Base-by-base conservation (phyloP, 2,797 vertebrate genomes). In the Yasuhikotakia modesta region DNA sequence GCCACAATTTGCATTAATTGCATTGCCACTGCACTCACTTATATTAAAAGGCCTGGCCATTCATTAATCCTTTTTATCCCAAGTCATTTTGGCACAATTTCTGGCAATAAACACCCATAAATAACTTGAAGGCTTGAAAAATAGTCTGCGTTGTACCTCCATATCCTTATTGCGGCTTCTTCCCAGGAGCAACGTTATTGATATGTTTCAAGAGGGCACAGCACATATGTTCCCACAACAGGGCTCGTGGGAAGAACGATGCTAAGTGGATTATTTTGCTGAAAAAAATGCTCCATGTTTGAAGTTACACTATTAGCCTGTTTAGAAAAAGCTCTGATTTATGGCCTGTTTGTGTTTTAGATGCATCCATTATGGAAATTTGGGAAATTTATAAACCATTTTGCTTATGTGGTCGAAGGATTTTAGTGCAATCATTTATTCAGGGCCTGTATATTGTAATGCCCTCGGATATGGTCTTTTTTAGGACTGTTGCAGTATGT, bases 371-470 rank as follows among this genome's bases (percentile, higher is more conserved):
- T 98, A 99, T 98, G 96, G 96, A 98, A 95, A 98, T 98, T 82
- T 87, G 81, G 83, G 96, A 95, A 97, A 98, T 98, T 98, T 99
- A 98, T 98, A 98, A 98, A 97, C 96, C 97, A 98, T 99, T 98
- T 98, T 96, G 95, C 96, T 97, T 96, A 97, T 98, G 97, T 90
- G 94, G 89, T 94, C 95, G 91, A 94, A 93, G 61, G 94, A 95
- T 95, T 95, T 96, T 95, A 98, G 94, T 93, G 93, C 94, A 91
- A 95, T 96, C 95, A 96, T 96, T 99, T 97, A 97, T 98, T 96
- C 45, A 95, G 91, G 93, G 92, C 93, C 92, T 94, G 95, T 95
- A 93, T 96, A 95, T 95, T 93, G 96, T 94, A 97, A 95, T 93
- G 93, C 90, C 43, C 92, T 92, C 90, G 92, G 94, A 93, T 92